Evolutionary conservation across 2,113 vertebrate genomes (phyloP), one percentile per base, ranked within the genome.

Genomic region (Daphoenositta chrysoptera): DNA sequence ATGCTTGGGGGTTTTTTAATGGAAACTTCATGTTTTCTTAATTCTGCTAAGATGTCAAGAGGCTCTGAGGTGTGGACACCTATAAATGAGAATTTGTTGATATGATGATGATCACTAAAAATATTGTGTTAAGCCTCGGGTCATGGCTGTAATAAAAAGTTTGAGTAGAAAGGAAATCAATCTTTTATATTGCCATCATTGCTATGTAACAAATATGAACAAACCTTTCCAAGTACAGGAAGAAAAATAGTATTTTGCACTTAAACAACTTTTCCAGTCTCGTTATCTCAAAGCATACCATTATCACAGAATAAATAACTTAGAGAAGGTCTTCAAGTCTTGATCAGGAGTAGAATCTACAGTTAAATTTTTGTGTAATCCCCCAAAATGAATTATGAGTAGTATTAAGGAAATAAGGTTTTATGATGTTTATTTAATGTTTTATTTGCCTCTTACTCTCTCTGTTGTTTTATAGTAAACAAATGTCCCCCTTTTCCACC

Each of bases 21-120:
- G 50, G 23, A 77, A 95, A 89, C 15, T 44, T 77, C 24, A 51
- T 48, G 18, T 87, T 92, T 90, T 69, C 44, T 66, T 95, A 37
- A 79, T 94, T 86, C 30, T 95, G 48, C 28, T 81, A 73, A 56
- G 19, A 89, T 83, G 61, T 58, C 73, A 89, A 87, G 56, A 91
- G 31, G 17, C 16, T 84, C 33, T 56, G 30, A 87, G 33, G 37
- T 70, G 50, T 94, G 45, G 47, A 76, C 42, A 76, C 5, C 13
- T 86, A 70, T 81, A 87, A 93, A 87, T 89, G 75, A 87, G 40
- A 75, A 89, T 86, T 94, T 69, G 27, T 87, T 68, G 75, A 83
- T n/a, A 68, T 71, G 2, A 77, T 48, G 17, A 70, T 61, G 28
- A 71, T 90, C 82, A 76, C 13, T 83, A 82, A 94, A 89, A 87